A percentile compares a stretch with the other conserved stretches of the same genome.
These are phyloP conservation scores for Andrena bucephala DNA, from an alignment of 2,888 invertebrate genomes.

Conservation along the genomic window DNA sequence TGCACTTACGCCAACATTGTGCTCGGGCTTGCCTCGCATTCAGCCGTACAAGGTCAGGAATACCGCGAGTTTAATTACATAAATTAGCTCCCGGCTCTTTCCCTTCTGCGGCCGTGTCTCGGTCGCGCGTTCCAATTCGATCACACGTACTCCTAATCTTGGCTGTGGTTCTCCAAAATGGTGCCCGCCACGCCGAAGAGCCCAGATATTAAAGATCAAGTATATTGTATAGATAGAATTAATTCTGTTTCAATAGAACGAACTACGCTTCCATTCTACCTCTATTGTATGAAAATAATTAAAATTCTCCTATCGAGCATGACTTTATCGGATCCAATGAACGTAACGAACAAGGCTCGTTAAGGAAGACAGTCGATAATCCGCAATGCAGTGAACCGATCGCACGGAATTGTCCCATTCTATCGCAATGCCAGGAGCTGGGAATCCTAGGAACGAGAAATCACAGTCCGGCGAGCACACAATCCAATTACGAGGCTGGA, in stretches of 20 bases:
- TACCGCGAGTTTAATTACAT: conserved; percentile 82
- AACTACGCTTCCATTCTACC: too few relatives aligned
- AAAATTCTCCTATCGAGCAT: too few relatives aligned
- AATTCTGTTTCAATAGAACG: too few relatives aligned
- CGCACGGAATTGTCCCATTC: conserved; percentile 3
- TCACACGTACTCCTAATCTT: conserved; percentile 10
- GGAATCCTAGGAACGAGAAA: neutral
- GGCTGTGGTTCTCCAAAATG: conserved; percentile 50
- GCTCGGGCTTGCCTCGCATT: conserved; percentile 62
- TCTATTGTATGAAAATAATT: too few relatives aligned
- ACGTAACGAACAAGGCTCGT: neutral
- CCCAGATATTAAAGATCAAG: too few relatives aligned
- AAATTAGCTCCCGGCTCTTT: conserved; percentile 76
- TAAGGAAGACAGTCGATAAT: conserved; percentile 3
- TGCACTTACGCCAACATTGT: conserved; percentile 52
- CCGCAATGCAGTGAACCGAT: conserved; percentile 16
- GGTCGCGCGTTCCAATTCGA: conserved; percentile 16
- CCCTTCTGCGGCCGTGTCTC: conserved; percentile 30
- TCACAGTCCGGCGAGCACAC: neutral
- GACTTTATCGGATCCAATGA: neutral
- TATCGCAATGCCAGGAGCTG: neutral
- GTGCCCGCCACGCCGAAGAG: neutral
- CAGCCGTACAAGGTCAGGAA: conserved; percentile 80
- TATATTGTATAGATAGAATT: too few relatives aligned
- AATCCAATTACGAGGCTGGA: neutral